Evolutionary conservation across 2,888 invertebrate species (phyloP), one percentile per base, ranked within the genome.

Genomic region (Megaustenia siamemsis): DNA sequence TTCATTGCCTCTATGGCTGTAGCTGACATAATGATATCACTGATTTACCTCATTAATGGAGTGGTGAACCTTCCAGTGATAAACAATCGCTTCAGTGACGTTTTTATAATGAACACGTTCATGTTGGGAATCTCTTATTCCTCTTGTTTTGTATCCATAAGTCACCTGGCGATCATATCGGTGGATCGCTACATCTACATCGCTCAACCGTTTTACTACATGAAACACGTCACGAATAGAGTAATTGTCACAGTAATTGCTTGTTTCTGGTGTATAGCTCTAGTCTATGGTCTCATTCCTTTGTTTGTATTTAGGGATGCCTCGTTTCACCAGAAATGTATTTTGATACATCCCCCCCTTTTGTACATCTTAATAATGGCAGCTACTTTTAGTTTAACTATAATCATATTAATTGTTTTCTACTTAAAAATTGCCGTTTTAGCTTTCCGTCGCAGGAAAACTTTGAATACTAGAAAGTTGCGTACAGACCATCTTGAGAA

Each of bases 161-260:
- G 21, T 24, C 81, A 81, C 8, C 53, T 81, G 69, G 53, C 21
- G 1, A 38, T 81, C 4, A 38, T 81, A 32, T 69, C 81, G 8
- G 15, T 81, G 8, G 69, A 81, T 49, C 81, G 81, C 32, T 81
- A 81, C 38, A 69, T 69, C 45, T 81, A 69, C 71, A 81, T 81
- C 28, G 49, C 18, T n/a, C 38, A 69, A 21, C 81, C 81, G 21
- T 69, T 66, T 45, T 68, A 45, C 15, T 81, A 81, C 40, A 56
- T 69, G 2, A 49, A 1, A 24, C 24, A 28, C 6, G 40, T 71
- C 0, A 81, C 81, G 35, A 56, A 60, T 18, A 56, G 38, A 32
- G 56, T 56, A 28, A 21, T 60, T 56, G 10, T 24, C 0, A 38
- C 24, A 35, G 40, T 40, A 10, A 43, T 77, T 56, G 21, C 38